Conservation (phyloP, 2,797 vertebrate genomes). For the Spinus olivaceus region DNA sequence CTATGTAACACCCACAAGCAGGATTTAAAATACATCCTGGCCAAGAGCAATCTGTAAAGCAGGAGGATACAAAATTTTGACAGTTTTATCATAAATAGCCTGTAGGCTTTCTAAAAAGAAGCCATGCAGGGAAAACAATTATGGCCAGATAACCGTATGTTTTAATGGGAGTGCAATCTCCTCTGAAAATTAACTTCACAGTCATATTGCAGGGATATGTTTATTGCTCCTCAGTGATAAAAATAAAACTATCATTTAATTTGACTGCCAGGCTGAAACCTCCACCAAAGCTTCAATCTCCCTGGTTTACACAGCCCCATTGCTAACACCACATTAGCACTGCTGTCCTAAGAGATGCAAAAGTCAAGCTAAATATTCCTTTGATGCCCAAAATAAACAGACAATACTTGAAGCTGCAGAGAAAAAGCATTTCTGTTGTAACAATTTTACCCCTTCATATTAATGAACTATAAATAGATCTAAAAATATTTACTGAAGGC, state of each 20-base stretch:
- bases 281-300: neutral
- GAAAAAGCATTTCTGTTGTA: conserved; percentile 10
- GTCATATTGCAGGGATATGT: neutral
- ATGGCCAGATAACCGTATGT: neutral
- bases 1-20: neutral
- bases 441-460: conserved; percentile 2
- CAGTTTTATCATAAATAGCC: conserved; percentile 16
- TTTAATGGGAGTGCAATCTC: neutral
- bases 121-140: neutral
- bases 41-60: neutral
- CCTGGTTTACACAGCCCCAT: neutral
- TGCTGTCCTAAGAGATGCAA: neutral
- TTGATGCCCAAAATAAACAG: neutral
- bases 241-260: conserved; percentile 9
- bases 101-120: neutral
- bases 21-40: neutral
- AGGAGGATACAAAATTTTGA: neutral
- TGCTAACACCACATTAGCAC: neutral
- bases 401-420: neutral
- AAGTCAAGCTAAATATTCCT: conserved; percentile 5
- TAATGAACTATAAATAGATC: conserved; percentile 23
- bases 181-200: neutral
- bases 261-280: neutral
- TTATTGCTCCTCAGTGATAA: neutral
- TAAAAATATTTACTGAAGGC: conserved; percentile 53